A percentile compares a stretch with the other conserved stretches of the same genome.
Conservation (phyloP, 1,140 invertebrate genomes). For the Saccostrea cuccullata region DNA sequence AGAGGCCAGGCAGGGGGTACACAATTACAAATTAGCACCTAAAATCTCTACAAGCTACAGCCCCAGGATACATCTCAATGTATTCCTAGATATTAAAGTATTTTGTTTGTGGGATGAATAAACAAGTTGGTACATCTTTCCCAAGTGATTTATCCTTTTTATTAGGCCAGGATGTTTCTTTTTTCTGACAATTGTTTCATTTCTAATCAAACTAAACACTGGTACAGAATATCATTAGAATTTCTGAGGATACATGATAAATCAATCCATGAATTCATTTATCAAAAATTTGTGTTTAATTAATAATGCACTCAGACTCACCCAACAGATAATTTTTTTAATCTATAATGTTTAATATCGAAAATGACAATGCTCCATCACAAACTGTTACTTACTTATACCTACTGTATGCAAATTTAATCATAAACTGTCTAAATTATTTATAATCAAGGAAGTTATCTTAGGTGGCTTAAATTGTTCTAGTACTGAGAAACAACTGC, state of each 20-base stretch:
- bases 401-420: constrained; percentile 6
- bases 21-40: constrained; percentile 18
- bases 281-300: constrained; percentile 30
- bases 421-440: constrained; percentile 36
- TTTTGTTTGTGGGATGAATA: neutral
- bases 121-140: constrained; percentile 15
- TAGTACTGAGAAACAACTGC: neutral
- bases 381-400: neutral
- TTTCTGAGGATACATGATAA: constrained; percentile 28
- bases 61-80: constrained; percentile 13
- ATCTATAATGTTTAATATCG: constrained; percentile 34
- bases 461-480: constrained; percentile 4
- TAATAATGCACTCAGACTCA: constrained; percentile 30
- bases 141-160: neutral
- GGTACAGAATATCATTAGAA: constrained; percentile 19
- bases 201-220: constrained; percentile 26
- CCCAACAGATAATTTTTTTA: constrained; percentile 6
- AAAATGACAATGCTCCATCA: neutral
- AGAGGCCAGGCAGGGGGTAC: constrained; percentile 11
- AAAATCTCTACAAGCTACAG: neutral
- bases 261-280: constrained; percentile 28
- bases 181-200: neutral
- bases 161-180: neutral
- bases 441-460: constrained; percentile 23
- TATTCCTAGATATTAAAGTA: neutral